Evolutionary conservation across 2,113 vertebrate genomes (phyloP).

Genomic region (Brachypodius melanocephalos): DNA sequence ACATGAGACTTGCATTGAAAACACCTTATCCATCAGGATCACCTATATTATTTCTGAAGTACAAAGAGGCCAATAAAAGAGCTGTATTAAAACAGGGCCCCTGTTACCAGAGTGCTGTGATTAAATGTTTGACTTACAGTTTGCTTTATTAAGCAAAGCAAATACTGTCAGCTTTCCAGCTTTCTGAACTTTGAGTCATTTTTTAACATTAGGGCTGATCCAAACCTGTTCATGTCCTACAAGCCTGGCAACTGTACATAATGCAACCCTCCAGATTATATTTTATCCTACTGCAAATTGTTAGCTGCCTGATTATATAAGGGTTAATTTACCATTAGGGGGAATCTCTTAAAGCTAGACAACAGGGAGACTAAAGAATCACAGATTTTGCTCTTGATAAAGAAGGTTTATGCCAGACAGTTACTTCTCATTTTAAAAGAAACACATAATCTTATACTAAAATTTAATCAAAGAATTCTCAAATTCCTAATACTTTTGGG

Average conservation of each 20-base stretch:
- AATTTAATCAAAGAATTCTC: background rate
- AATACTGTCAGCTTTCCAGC: conserved; percentile 30
- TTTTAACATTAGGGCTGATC: background rate
- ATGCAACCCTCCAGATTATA: background rate
- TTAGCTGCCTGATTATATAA: background rate
- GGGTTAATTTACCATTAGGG: background rate
- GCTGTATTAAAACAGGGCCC: conserved; percentile 30
- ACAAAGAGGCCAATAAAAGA: conserved; percentile 59
- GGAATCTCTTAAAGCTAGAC: background rate
- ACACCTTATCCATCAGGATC: conserved; percentile 15
- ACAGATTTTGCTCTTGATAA: background rate
- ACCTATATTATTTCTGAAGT: conserved; percentile 36
- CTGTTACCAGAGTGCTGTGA: conserved; percentile 3
- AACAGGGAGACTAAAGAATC: background rate
- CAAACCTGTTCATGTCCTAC: background rate
- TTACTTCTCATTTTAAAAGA: conserved; percentile 20
- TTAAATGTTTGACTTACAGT: conserved; percentile 62
- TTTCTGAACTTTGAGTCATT: conserved; percentile 34
- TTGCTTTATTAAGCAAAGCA: conserved; percentile 60
- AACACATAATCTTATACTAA: background rate
- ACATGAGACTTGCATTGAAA: conserved; percentile 33
- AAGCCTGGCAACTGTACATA: background rate
- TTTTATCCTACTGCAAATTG: background rate
- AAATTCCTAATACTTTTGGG: background rate
- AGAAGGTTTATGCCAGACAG: background rate